Evolutionary conservation across 2,797 vertebrate genomes (phyloP).

Genomic region (Alca torda): DNA sequence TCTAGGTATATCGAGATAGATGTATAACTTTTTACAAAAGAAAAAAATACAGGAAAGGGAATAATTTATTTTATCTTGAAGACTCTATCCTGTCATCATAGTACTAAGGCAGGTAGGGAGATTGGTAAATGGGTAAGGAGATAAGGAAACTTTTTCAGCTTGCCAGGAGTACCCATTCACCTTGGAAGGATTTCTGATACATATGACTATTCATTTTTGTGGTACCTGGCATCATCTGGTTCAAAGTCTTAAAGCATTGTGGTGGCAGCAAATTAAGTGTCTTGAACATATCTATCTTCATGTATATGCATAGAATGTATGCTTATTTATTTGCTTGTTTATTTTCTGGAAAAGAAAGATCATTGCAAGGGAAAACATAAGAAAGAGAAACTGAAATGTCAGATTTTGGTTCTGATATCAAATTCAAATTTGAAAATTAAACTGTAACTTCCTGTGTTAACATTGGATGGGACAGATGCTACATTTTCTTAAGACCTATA

Average conservation of each 20-base stretch:
- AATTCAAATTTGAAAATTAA: background rate
- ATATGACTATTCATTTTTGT: background rate
- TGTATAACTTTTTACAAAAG: background rate
- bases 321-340: background rate
- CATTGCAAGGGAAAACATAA: background rate
- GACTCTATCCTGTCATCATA: background rate
- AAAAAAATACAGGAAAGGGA: background rate
- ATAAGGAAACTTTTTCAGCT: background rate
- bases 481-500: background rate
- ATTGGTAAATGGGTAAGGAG: background rate
- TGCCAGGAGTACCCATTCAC: background rate
- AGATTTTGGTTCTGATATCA: background rate
- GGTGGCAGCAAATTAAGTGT: background rate
- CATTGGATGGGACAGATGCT: background rate
- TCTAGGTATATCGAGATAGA: background rate
- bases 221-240: background rate
- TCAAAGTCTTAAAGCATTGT: background rate
- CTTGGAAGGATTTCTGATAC: background rate
- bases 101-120: background rate
- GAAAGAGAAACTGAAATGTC: background rate
- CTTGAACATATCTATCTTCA: background rate
- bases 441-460: background rate
- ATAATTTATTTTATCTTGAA: background rate
- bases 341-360: background rate
- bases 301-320: background rate